Conservation (phyloP, 30 jellyfish, hydroid and myxozoan genomes). For the Sanderia malayensis region DNA sequence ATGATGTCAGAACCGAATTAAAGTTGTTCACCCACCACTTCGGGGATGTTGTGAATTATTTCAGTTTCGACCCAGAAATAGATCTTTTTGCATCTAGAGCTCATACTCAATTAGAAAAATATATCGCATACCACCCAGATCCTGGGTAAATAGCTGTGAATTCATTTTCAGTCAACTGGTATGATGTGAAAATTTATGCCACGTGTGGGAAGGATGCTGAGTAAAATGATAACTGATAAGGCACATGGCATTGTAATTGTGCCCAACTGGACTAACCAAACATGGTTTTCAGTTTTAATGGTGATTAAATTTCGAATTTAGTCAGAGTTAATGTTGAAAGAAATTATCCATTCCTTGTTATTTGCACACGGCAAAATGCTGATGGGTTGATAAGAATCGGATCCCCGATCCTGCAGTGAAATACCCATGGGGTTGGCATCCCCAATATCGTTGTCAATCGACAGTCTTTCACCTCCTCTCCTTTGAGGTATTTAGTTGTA, state of each 20-base stretch:
- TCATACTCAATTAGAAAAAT: constrained; percentile 18
- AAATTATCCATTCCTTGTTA: no score
- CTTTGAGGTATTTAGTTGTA: no score
- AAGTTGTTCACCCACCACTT: constrained; percentile 11
- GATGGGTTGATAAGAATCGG: no score
- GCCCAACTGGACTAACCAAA: constrained; percentile 51
- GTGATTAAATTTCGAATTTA: no score
- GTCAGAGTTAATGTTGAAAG: no score
- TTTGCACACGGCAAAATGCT: no score
- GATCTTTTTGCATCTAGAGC: constrained; percentile 47
- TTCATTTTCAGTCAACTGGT: constrained; percentile 45
- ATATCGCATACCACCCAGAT: constrained; percentile 33
- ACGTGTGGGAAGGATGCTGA: not conserved
- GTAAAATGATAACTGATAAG: constrained; percentile 10
- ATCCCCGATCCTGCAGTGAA: no score
- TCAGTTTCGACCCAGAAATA: constrained; percentile 14
- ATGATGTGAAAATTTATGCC: constrained; percentile 18
- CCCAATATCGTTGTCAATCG: no score
- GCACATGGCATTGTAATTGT: constrained; percentile 44
- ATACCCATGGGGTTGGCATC: no score
- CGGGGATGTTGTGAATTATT: constrained; percentile 7
- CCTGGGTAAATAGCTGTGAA: constrained; percentile 30
- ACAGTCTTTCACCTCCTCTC: no score
- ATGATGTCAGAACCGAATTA: constrained; percentile 45
- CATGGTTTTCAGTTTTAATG: constrained; percentile 28